A percentile compares a stretch with the other conserved stretches of the same genome.
Evolutionary conservation across 1,140 invertebrate species (phyloP).

Genomic region (Branchinecta lindahli): DNA sequence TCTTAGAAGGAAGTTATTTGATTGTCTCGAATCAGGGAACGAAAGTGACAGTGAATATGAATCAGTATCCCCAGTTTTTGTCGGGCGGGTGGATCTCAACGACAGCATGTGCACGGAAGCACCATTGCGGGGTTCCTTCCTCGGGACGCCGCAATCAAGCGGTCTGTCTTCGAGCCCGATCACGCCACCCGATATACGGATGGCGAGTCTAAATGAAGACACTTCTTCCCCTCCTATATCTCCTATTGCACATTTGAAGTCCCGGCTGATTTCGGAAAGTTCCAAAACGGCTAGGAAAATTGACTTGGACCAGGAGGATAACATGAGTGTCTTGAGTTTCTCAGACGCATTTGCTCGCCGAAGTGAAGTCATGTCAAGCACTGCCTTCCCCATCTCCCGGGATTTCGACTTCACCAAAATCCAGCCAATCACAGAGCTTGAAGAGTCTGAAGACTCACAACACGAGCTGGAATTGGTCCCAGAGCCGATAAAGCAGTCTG

Average conservation of each 20-base stretch:
- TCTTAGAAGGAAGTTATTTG: background rate
- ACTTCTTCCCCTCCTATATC: background rate
- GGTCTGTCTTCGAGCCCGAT: background rate
- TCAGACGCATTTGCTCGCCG: background rate
- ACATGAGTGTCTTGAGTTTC: background rate
- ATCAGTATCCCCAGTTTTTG: background rate
- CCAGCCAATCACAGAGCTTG: conserved; percentile 1
- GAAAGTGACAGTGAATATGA: background rate
- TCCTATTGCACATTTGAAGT: background rate
- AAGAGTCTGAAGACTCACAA: background rate
- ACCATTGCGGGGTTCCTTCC: background rate
- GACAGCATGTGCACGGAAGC: background rate
- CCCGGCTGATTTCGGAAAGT: background rate
- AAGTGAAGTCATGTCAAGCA: background rate
- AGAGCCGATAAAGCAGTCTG: background rate
- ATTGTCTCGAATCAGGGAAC: background rate
- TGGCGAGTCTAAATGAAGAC: background rate
- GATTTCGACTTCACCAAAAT: conserved; percentile 1
- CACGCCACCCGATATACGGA: background rate
- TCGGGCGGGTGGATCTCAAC: background rate
- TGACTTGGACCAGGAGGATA: background rate
- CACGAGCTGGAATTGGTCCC: background rate
- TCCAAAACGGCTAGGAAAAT: background rate
- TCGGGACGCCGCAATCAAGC: background rate
- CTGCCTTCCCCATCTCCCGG: background rate